A percentile compares a stretch with the other conserved stretches of the same genome.
Evolutionary conservation across 2,888 invertebrate genomes (phyloP).

Genomic region (Orthosia gracilis): DNA sequence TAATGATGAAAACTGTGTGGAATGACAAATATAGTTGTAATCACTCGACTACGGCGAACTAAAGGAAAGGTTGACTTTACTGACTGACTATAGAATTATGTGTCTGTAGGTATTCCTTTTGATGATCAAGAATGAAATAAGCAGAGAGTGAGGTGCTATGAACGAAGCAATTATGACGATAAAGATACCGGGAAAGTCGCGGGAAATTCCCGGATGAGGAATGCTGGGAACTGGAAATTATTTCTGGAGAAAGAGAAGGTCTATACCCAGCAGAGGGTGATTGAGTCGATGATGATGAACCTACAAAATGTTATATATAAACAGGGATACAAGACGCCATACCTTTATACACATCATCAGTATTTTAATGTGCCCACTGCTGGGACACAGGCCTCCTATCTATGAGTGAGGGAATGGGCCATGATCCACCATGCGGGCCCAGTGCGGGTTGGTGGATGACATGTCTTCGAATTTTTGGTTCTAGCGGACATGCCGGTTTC

Average conservation of each 20-base stretch:
- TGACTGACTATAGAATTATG: slow-evolving; percentile 17
- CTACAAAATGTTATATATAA: background rate
- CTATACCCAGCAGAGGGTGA: background rate
- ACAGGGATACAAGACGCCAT: background rate
- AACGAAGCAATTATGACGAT: background rate
- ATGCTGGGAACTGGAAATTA: background rate
- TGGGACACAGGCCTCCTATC: no score
- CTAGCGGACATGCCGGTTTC: no score
- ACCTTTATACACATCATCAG: no score
- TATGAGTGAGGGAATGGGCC: no score
- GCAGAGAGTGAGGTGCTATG: slow-evolving; percentile 4
- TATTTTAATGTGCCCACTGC: no score
- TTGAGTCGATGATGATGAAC: background rate
- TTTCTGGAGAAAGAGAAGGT: background rate
- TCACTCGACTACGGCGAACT: slow-evolving; percentile 51
- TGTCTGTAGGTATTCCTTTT: slow-evolving; percentile 39
- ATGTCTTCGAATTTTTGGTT: no score
- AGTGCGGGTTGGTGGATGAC: no score
- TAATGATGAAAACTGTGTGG: slow-evolving; percentile 63
- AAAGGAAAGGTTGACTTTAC: slow-evolving; percentile 52
- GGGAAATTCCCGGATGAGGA: background rate
- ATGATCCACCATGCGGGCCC: no score
- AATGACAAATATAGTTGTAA: slow-evolving; percentile 51
- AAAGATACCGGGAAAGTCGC: background rate
- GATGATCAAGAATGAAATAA: slow-evolving; percentile 24